Conservation (phyloP, 1,140 invertebrate species). For the Melanaphis sacchari region DNA sequence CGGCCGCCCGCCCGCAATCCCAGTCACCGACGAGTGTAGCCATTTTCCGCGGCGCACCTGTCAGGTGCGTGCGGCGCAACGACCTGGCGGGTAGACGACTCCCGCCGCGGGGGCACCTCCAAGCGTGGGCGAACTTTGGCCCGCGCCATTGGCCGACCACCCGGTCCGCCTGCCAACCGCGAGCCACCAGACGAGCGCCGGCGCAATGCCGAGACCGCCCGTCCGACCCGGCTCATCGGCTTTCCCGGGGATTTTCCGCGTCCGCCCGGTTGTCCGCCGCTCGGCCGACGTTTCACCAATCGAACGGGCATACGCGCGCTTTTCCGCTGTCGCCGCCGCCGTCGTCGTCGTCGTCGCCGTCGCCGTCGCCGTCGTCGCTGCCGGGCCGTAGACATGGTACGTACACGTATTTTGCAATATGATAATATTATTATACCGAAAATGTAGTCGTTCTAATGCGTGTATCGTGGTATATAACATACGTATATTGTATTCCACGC, state of each 20-base stretch:
- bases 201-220: conserved; percentile 44
- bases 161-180: not conserved
- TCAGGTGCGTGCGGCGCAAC: not conserved
- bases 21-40: not conserved
- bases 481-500: too few species aligned
- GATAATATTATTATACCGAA: too few species aligned
- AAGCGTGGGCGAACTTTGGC: conserved; percentile 15
- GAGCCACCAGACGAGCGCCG: not conserved
- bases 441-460: too few species aligned
- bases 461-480: too few species aligned
- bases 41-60: conserved; percentile 40
- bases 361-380: not conserved
- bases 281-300: conserved; percentile 5
- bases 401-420: not conserved
- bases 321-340: not conserved
- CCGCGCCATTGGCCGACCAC: not conserved
- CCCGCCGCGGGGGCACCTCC: not conserved
- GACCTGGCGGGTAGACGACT: not conserved
- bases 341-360: not conserved
- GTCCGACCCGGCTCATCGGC: conserved; percentile 4
- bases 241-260: conserved; percentile 57
- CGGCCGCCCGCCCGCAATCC: not conserved
- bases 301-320: not conserved
- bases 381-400: not conserved
- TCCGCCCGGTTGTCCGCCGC: conserved; percentile 53